Conservation (phyloP, 2,113 vertebrate species). For the Megaleporinus macrocephalus region DNA sequence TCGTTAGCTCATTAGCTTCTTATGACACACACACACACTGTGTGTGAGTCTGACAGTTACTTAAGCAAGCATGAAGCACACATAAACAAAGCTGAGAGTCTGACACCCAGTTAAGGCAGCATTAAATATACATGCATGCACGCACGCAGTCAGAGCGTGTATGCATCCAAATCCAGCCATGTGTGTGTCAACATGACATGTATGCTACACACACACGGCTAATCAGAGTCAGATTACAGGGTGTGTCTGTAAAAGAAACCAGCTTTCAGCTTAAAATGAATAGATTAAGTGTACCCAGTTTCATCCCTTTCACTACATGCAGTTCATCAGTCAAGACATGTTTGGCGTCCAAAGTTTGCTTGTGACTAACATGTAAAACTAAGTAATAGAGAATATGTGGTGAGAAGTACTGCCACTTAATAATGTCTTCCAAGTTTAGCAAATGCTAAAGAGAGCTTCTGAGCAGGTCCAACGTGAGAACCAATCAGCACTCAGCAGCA, state of each 20-base stretch:
- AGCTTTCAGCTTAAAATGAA: not conserved
- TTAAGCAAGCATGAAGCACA: constrained; percentile 4
- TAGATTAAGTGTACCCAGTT: not conserved
- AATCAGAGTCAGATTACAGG: not conserved
- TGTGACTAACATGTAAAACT: too few species aligned
- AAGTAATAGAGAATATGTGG: too few species aligned
- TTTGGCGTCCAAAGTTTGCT: too few species aligned
- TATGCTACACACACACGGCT: constrained; percentile 15
- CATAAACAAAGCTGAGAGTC: not conserved
- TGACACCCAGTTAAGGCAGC: not conserved
- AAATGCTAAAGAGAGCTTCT: too few species aligned
- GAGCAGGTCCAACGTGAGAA: too few species aligned
- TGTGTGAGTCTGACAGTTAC: constrained; percentile 26
- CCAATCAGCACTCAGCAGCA: too few species aligned
- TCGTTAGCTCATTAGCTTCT: constrained; percentile 70
- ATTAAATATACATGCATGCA: not conserved
- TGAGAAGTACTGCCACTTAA: too few species aligned
- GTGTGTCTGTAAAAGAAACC: not conserved
- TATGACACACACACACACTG: constrained; percentile 70
- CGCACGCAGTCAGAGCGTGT: not conserved
- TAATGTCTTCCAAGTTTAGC: too few species aligned
- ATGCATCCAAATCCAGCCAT: not conserved
- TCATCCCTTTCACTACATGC: not conserved
- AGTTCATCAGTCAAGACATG: too few species aligned
- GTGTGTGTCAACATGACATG: not conserved